Evolutionary conservation across 2,888 invertebrate genomes (phyloP), one percentile per base, ranked within the genome.

Genomic region (Xestia c-nigrum): DNA sequence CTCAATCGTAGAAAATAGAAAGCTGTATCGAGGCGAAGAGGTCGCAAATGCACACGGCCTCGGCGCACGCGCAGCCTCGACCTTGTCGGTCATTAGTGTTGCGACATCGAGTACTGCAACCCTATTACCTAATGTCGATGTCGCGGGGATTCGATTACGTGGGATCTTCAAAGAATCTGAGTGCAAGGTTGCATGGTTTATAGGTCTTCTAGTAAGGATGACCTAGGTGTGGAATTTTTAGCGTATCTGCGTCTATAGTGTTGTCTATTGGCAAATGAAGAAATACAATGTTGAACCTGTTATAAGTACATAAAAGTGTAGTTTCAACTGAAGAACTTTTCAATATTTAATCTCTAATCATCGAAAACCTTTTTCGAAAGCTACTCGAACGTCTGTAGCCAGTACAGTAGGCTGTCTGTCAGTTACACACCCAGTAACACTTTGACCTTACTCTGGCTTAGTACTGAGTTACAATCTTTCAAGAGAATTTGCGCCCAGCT

Each of bases 31-130:
- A 86, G 86, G 81, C 85, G 88, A 87, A 88, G 90, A 90, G 89
- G 88, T 86, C 82, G 85, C 82, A 19, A 77, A 77, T 82, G 77
- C 77, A 82, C 76, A 52, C 82, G 87, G 89, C 90, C 91, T 90
- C 84, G 78, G 78, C 76, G 85, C 87, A 79, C 83, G 83, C 74
- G 87, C 86, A 80, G 81, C 92, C 92, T 88, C 89, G 93, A 93
- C 93, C 93, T 93, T 91, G 92, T 85, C 87, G 84, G 88, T 87
- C 87, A 85, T 85, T 85, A 86, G 79, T 86, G 89, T 90, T 88
- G 91, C 88, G 90, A 92, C 84, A 85, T 85, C 73, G 64, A 72
- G 83, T 84, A 85, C 82, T 84, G 74, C 84, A 80, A 81, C 82
- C 84, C 85, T 87, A 78, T 91, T 91, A 90, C 87, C 80, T 89